Conservation (phyloP, 2,113 vertebrate species). For the Noctilio leporinus region DNA sequence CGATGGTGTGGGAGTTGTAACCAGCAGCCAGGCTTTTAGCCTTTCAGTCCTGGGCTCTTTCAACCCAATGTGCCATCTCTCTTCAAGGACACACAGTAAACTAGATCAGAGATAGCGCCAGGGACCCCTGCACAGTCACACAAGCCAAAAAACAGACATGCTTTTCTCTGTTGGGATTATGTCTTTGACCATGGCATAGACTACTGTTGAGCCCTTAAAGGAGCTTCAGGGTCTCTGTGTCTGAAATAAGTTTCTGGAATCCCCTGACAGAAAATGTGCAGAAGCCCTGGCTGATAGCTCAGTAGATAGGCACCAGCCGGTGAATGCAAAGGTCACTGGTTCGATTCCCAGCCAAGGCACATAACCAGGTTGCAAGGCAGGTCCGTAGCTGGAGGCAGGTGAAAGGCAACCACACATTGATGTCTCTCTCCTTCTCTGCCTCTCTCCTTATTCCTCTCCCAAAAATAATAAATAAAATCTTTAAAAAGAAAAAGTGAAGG, state of each 20-base stretch:
- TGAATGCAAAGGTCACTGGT: too few relatives aligned
- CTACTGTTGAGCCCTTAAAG: background rate
- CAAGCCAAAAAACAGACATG: background rate
- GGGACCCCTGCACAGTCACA: background rate
- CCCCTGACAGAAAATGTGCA: background rate
- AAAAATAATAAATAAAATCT: too few relatives aligned
- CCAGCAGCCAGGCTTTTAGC: background rate
- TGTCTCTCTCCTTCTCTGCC: too few relatives aligned
- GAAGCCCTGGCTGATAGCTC: too few relatives aligned
- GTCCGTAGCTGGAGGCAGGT: too few relatives aligned
- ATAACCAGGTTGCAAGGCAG: too few relatives aligned
- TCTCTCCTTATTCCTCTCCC: too few relatives aligned
- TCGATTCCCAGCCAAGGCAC: too few relatives aligned
- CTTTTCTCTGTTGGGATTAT: background rate
- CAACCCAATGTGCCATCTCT: background rate
- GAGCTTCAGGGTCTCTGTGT: background rate
- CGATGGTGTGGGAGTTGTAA: background rate
- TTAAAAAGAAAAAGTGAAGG: too few relatives aligned
- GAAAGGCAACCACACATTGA: too few relatives aligned
- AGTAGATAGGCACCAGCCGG: too few relatives aligned
- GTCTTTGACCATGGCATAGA: background rate
- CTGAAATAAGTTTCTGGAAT: background rate
- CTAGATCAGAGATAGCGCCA: background rate
- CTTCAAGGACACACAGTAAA: constrained; percentile 13
- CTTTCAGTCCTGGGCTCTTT: background rate